Evolutionary conservation across 2,888 invertebrate species (phyloP), one percentile per base, ranked within the genome.

Genomic region (Tipula unca): DNA sequence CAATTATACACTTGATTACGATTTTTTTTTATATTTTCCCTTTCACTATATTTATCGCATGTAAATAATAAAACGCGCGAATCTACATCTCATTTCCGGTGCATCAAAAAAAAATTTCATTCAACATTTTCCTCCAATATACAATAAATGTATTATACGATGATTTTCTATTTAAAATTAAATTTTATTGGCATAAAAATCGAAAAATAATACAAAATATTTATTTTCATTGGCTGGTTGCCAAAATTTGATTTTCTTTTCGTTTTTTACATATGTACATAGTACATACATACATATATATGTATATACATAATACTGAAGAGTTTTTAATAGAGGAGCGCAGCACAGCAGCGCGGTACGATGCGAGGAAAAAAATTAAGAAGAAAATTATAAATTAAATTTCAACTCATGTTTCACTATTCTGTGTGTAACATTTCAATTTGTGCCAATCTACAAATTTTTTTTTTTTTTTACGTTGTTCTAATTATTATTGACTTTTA

Each of bases 131-230:
- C 69, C 13, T 69, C 14, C 69, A 25, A 20, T 69, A 69, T 10
- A n/a, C n/a, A n/a, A 69, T 69, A 32, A 6, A 32, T 32, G 25
- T 69, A 69, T 48, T 48, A n/a, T 6, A 69, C 25, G 69, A 69
- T 69, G 69, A 69, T 69, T 69, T 69, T 69, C 69, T 69, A 69
- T 69, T 69, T 69, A 69, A 69, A 69, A 69, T 25, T 69, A 25
- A 25, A 69, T 69, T 69, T 69, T 69, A 69, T 69, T 69, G 69
- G 69, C 69, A 69, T 69, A 69, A 69, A 69, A 69, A 69, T 69
- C 69, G 69, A 69, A 69, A 69, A 69, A 69, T 69, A 69, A 69
- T 69, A 69, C 69, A 69, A 69, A 69, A 69, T 69, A 69, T 69
- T 69, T 69, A 69, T 69, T 69, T 69, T 69, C 10, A 8, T 69